Conservation (phyloP, 2,888 invertebrate species). For the Cephus pygmeus region DNA sequence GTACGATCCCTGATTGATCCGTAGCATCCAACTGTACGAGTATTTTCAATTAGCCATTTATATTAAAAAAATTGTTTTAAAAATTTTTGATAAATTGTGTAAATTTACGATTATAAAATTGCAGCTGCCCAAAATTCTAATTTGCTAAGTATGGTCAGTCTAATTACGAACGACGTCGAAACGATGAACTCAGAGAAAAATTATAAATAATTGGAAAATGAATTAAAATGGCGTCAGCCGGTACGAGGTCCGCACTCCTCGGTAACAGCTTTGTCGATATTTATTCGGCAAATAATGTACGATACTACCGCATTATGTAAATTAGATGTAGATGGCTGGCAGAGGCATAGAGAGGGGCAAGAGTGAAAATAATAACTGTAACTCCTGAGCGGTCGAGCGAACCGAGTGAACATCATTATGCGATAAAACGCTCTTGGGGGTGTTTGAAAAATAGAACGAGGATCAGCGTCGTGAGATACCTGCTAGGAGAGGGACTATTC, state of each 20-base stretch:
- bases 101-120: not conserved
- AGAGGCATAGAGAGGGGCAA: not conserved
- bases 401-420: conserved; percentile 17
- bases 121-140: not conserved
- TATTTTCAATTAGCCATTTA: not conserved
- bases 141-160: not conserved
- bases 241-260: conserved; percentile 13
- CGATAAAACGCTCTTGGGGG: conserved; percentile 15
- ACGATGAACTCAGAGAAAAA: not conserved
- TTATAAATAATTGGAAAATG: conserved; percentile 13
- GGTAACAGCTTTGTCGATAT: conserved; percentile 25
- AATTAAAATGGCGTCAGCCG: conserved; percentile 16
- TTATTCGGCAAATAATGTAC: conserved; percentile 21
- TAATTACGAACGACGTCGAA: not conserved
- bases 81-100: not conserved
- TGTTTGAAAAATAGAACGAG: conserved; percentile 14
- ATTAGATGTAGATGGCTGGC: conserved; percentile 15
- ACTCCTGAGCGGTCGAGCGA: conserved; percentile 16
- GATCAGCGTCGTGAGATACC: not conserved
- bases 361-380: conserved; percentile 20
- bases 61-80: not conserved
- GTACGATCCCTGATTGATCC: not conserved
- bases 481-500: not conserved
- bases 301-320: conserved; percentile 23
- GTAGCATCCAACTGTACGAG: not conserved